Percentiles rank a stretch among this genome's conserved stretches.
These are phyloP conservation scores for Rhincodon typus DNA, from an alignment of 2,797 vertebrate species.

Conservation along the genomic window DNA sequence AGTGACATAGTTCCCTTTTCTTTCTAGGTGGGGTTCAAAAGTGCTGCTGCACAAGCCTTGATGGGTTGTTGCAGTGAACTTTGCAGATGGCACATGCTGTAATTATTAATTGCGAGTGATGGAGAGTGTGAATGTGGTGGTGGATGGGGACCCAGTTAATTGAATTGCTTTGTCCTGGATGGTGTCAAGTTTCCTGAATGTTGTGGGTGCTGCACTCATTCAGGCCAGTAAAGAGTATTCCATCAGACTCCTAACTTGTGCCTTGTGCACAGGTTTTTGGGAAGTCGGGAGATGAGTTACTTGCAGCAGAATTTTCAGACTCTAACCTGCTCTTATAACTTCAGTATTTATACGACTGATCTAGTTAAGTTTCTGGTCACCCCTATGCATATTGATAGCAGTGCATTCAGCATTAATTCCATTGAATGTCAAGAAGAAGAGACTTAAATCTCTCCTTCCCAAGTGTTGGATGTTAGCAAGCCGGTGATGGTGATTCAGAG, in stretches of 20 bases:
- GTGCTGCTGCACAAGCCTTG: neutral
- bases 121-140: neutral
- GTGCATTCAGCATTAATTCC: neutral
- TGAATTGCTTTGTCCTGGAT: neutral
- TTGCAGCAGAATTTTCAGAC: neutral
- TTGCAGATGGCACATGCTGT: neutral
- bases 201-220: too few relatives aligned
- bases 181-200: neutral
- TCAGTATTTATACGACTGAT: too few relatives aligned
- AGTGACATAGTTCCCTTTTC: neutral
- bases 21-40: neutral
- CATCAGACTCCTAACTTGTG: neutral
- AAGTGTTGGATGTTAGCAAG: neutral
- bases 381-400: neutral
- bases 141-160: neutral
- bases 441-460: neutral
- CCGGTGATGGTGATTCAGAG: neutral
- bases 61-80: neutral
- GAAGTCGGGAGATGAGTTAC: neutral
- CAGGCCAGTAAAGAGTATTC: too few relatives aligned
- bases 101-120: neutral
- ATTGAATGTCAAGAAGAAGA: neutral
- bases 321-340: neutral
- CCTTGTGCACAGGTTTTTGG: neutral
- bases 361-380: neutral